Evolutionary conservation across 2,113 vertebrate genomes (phyloP), one percentile per base, ranked within the genome.

Genomic region (Poeciliopsis retropinna): DNA sequence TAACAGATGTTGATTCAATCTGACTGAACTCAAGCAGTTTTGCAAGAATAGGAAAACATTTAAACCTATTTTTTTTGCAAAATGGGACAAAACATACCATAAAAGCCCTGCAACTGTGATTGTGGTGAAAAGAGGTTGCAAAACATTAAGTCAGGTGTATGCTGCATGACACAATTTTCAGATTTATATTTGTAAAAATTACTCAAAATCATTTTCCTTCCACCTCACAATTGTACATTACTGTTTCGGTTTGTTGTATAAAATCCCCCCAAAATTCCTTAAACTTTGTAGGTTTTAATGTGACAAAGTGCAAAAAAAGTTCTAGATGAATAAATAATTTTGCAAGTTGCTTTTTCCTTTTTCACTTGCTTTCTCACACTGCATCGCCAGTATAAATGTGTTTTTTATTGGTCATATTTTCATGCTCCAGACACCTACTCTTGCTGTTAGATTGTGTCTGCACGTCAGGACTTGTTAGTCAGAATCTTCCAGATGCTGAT

Each of bases 371-470:
- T 3, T 29, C 30, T 30, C 57, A 28, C 11, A 3, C 32, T 51
- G 32, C 29, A 4, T 71, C 17, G 44, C 27, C 1, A 3, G 28
- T 39, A 63, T 10, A 54, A 32, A 31, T 64, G 5, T 41, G 19
- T 64, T 60, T 70, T 61, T 67, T 73, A 27, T 47, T 51, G 22
- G 62, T 25, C 51, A 64, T 67, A 1, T 67, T 30, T 32, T 29
- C 32, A 30, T 51, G 65, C 27, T 37, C 13, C 70, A 63, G 22
- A 67, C 67, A 69, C 63, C 15, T 13, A 1, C 51, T 61, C 31
- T 60, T 60, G 29, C 2, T 67, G 54, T 67, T 67, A 70, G 22
- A 84, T 61, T 79, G 54, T 67, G 28, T 74, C 61, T 62, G 12
- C 67, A 76, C 30, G 34, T 25, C 62, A 72, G 9, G 51, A 74